Base-by-base conservation (phyloP, 2,888 invertebrate species). In the Archips crataeganus region DNA sequence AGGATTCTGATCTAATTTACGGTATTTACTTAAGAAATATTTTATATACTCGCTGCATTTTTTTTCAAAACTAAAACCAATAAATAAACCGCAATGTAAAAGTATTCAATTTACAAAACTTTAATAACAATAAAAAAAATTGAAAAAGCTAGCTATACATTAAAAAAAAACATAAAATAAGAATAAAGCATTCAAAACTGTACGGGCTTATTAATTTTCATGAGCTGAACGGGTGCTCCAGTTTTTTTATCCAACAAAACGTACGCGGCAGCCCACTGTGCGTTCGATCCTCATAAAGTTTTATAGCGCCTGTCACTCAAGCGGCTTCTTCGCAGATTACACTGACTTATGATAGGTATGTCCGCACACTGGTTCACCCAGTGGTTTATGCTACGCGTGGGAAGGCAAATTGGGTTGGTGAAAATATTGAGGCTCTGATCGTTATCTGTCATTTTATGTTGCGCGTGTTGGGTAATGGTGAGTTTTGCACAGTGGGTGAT, bases 171-270 rank as follows among this genome's bases (percentile, higher is more conserved):
- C 11, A 62, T 11, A 45, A 23, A 45, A 11, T 62, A 62, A 61
- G 15, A 39, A 61, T 36, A 62, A 65, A 66, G 64, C 54, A 11
- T 59, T 45, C 68, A 64, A 23, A 67, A 64, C 71, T 81, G 86
- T 79, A 79, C 83, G 6, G 39, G 39, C 39, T 86, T 87, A 90
- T 89, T 88, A 89, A 90, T 90, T 90, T 90, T 90, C 90, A 90
- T 89, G 90, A 89, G 84, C 76, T 80, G 77, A 64, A 79, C 75
- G 78, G 79, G 81, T 90, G 90, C 90, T 90, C 91, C 82, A 90
- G 82, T 88, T 90, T 90, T 87, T 89, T 90, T 86, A 81, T 80
- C 76, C 75, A 67, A 74, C 70, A 45, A 76, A 79, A 78, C 77
- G 77, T 70, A 77, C 75, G 77, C 77, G 70, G 70, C 78, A 77